Evolutionary conservation across 2,888 invertebrate genomes (phyloP).

Genomic region (Hypselothyrea guttata): DNA sequence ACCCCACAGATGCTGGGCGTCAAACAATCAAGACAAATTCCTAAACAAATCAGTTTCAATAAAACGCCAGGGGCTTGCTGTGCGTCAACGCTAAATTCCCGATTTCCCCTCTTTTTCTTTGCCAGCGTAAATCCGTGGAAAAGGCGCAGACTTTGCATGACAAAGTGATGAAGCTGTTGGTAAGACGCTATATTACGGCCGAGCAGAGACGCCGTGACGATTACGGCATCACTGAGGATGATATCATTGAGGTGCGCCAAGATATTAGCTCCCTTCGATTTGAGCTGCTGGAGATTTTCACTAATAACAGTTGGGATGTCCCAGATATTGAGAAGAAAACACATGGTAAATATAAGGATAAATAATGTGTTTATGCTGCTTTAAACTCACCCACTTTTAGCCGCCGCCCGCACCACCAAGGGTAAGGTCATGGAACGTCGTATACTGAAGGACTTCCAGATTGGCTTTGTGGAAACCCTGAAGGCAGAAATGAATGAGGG

Average conservation of each 20-base stretch:
- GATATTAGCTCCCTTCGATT: constrained; percentile 97
- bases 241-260: constrained; percentile 98
- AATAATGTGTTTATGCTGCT: too few relatives aligned
- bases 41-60: constrained; percentile 69
- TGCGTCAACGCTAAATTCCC: constrained; percentile 46
- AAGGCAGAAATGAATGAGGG: constrained; percentile 88
- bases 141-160: constrained; percentile 89
- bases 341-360: too few relatives aligned
- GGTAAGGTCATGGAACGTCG: constrained; percentile 93
- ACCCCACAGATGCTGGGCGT: background rate
- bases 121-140: constrained; percentile 88
- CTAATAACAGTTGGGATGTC: constrained; percentile 93
- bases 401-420: constrained; percentile 87
- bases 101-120: background rate
- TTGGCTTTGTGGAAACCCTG: constrained; percentile 92
- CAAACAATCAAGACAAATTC: constrained; percentile 53
- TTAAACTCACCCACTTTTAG: background rate
- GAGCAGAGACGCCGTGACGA: constrained; percentile 95
- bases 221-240: constrained; percentile 96
- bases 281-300: constrained; percentile 95
- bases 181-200: constrained; percentile 94
- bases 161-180: constrained; percentile 92
- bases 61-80: constrained; percentile 52
- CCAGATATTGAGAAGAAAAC: constrained; percentile 88
- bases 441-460: constrained; percentile 94